A percentile compares a stretch with the other conserved stretches of the same genome.
These are phyloP conservation scores for Orchestes rusci DNA, from an alignment of 2,888 invertebrate genomes.

Conservation along the genomic window DNA sequence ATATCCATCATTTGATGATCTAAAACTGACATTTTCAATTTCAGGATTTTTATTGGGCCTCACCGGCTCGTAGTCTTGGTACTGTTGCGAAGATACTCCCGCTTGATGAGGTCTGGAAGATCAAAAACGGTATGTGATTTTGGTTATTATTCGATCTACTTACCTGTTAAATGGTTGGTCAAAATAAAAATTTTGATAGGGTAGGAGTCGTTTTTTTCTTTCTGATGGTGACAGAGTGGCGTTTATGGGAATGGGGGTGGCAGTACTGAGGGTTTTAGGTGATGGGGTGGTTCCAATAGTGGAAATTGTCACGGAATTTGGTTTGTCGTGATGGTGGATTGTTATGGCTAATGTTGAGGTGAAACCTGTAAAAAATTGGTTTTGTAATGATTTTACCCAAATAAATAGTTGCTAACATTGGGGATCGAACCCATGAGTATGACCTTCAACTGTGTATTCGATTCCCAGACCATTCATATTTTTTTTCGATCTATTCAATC, in stretches of 20 bases:
- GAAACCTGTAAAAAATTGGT: constrained; percentile 12
- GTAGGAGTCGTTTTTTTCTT: constrained; percentile 69
- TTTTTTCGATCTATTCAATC: too few species aligned
- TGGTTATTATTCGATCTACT: constrained; percentile 1
- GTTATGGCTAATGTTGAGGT: constrained; percentile 32
- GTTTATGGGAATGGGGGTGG: background rate
- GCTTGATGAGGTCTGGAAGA: constrained; percentile 18
- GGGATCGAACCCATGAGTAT: too few species aligned
- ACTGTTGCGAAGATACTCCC: constrained; percentile 20
- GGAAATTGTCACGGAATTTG: constrained; percentile 26
- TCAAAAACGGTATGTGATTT: background rate
- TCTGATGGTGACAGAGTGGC: constrained; percentile 44
- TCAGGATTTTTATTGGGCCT: constrained; percentile 7
- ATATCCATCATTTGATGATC: constrained; percentile 23
- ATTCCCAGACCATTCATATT: too few species aligned
- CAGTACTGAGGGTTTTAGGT: constrained; percentile 3
- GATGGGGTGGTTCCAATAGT: constrained; percentile 13
- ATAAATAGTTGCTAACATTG: too few species aligned
- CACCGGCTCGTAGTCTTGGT: constrained; percentile 12
- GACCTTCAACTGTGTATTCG: too few species aligned
- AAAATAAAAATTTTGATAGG: constrained; percentile 75
- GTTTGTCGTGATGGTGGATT: constrained; percentile 40
- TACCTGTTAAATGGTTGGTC: constrained; percentile 46
- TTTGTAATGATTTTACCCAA: too few species aligned
- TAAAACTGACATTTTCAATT: constrained; percentile 2